Conservation (phyloP, 2,797 vertebrate species). For the Nannoperca obscura region DNA sequence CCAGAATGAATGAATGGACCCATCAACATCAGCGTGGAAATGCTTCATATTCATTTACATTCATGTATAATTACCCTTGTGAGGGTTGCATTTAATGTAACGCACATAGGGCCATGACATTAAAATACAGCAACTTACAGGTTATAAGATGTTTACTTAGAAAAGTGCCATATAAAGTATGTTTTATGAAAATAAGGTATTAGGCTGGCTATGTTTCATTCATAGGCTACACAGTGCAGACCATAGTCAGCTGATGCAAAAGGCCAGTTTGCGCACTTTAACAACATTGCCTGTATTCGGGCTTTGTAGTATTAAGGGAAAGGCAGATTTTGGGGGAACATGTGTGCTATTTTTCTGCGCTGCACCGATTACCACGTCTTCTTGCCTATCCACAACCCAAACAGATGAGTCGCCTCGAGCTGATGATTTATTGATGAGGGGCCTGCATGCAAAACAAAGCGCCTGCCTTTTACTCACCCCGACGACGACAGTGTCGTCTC, state of each 20-base stretch:
- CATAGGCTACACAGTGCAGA: constrained; percentile 4
- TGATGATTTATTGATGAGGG: constrained; percentile 76
- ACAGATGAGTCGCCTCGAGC: constrained; percentile 31
- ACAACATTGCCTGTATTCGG: constrained; percentile 4
- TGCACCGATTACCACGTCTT: not conserved
- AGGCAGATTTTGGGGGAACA: accelerated
- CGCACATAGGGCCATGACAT: not conserved
- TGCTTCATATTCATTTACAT: not conserved
- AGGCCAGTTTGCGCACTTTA: constrained; percentile 62
- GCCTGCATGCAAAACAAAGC: constrained; percentile 71
- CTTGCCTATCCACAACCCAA: constrained; percentile 5
- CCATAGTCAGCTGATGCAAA: constrained; percentile 48
- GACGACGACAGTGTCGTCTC: constrained; percentile 91
- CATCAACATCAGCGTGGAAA: not conserved
- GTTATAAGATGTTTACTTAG: not conserved
- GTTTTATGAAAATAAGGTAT: not conserved
- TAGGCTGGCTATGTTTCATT: not conserved
- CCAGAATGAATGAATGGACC: constrained; percentile 1
- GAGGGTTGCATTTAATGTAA: not conserved
- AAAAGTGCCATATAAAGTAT: not conserved
- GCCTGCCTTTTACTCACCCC: constrained; percentile 85
- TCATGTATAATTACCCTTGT: not conserved
- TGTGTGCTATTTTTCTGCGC: too few species aligned
- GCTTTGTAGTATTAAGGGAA: constrained; percentile 5
- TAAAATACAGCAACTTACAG: not conserved